Evolutionary conservation across 2,888 invertebrate species (phyloP).

Genomic region (Aleiodes alternator): DNA sequence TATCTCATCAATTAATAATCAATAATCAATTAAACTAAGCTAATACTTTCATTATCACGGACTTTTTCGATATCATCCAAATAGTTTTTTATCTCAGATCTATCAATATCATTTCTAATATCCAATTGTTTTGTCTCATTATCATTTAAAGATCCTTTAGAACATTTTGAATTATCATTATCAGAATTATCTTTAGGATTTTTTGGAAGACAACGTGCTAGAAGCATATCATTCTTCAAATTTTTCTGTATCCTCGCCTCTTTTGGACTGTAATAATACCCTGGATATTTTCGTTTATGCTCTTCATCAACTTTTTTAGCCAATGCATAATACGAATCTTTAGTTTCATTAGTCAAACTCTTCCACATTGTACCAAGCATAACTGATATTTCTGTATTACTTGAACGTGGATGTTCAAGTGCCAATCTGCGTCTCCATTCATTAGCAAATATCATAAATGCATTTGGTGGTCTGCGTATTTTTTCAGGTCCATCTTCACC

Average conservation of each 20-base stretch:
- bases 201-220: constrained; percentile 43
- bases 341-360: constrained; percentile 71
- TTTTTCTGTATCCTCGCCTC: constrained; percentile 72
- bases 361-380: constrained; percentile 77
- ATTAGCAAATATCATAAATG: constrained; percentile 78
- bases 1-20: neutral
- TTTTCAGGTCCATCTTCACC: constrained; percentile 56
- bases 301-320: constrained; percentile 74
- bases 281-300: constrained; percentile 75
- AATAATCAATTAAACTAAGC: neutral
- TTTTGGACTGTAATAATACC: constrained; percentile 74
- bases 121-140: neutral
- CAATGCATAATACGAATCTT: constrained; percentile 73
- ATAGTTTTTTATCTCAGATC: neutral
- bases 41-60: neutral
- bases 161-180: neutral
- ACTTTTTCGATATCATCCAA: neutral
- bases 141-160: neutral
- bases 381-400: constrained; percentile 76
- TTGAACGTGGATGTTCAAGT: constrained; percentile 74
- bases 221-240: constrained; percentile 53
- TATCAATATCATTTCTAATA: neutral
- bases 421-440: constrained; percentile 76
- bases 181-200: constrained; percentile 7
- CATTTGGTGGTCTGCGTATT: constrained; percentile 76